Base-by-base conservation (phyloP, 2,888 invertebrate genomes). In the Cistogaster globosa region DNA sequence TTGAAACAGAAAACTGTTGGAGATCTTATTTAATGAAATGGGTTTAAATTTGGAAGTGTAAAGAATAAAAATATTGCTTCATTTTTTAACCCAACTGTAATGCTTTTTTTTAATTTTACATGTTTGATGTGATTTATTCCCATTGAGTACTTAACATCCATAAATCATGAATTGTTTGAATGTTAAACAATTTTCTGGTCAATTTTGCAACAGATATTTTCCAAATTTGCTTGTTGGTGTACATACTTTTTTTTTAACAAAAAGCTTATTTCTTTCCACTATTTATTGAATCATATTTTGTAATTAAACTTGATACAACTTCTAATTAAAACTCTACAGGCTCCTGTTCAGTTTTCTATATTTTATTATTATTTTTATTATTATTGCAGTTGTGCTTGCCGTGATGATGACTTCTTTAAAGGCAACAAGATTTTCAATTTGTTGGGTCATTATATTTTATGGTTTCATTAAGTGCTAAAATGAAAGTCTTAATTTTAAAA, bases 311-410 rank as follows among this genome's bases (percentile, higher is more conserved):
- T 90, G 89, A 89, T 89, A 88, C 88, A 88, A 87, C 89, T 88
- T 87, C 89, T 91, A 90, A 91, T 91, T 91, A 91, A 91, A 89
- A 88, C 91, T 89, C 91, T 87, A 89, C 91, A 89, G 90, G 90
- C 89, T 88, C 89, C 90, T 90, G 53, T 78, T 79, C 55, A 36
- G 16, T 63, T 55, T 32, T 3, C 8, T 32, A 32, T 45, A 36
- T 38, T 57, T 26, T n/a, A 63, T 76, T 60, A 57, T 67, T n/a
- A 22, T 45, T 67, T 14, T n/a, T 69, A 51, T 67, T 55, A 14
- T 63, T 67, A 36, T 22, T 36, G 55, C 18, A 60, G 6, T 32
- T 32, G 32, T 8, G 6, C 12, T 67, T 42, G 38, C 16, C 20
- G n/a, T 42, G 60, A 3, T 32, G 38, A 53, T 67, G 57, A 42